Conservation (phyloP, 2,113 vertebrate genomes). For the Petrocephalus zakoni region DNA sequence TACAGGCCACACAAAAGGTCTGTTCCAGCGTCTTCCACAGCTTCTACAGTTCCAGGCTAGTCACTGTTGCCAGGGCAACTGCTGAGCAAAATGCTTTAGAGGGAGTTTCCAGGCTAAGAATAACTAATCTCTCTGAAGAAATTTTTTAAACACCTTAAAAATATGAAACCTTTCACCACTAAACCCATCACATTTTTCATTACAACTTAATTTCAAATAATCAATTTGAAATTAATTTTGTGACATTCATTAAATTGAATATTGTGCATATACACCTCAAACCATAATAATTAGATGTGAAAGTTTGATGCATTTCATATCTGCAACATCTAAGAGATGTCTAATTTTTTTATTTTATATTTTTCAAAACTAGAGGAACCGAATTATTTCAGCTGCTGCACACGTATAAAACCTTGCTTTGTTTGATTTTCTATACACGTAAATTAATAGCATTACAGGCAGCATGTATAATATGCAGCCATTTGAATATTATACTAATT, state of each 20-base stretch:
- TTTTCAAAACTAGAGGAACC: not conserved
- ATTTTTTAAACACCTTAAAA: slow-evolving; percentile 53
- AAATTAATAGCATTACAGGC: not conserved
- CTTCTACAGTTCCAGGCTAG: slow-evolving; percentile 70
- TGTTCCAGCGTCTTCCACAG: slow-evolving; percentile 46
- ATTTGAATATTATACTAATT: not conserved
- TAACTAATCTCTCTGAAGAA: slow-evolving; percentile 72
- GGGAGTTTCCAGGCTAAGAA: slow-evolving; percentile 80
- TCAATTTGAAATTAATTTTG: not conserved
- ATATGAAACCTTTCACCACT: not conserved
- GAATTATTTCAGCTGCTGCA: not conserved
- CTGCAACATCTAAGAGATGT: not conserved
- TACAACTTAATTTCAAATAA: not conserved
- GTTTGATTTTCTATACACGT: not conserved
- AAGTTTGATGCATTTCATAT: not conserved
- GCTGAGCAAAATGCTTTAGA: slow-evolving; percentile 76
- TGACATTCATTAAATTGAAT: not conserved
- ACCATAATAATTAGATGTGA: not conserved
- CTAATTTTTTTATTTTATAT: not conserved
- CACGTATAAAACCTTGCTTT: not conserved
- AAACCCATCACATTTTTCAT: not conserved
- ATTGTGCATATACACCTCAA: not conserved
- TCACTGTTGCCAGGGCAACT: slow-evolving; percentile 85
- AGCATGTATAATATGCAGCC: not conserved
- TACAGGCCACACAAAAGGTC: slow-evolving; percentile 37